Evolutionary conservation across 2,888 invertebrate genomes (phyloP).

Genomic region (Teinopalpus imperialis): DNA sequence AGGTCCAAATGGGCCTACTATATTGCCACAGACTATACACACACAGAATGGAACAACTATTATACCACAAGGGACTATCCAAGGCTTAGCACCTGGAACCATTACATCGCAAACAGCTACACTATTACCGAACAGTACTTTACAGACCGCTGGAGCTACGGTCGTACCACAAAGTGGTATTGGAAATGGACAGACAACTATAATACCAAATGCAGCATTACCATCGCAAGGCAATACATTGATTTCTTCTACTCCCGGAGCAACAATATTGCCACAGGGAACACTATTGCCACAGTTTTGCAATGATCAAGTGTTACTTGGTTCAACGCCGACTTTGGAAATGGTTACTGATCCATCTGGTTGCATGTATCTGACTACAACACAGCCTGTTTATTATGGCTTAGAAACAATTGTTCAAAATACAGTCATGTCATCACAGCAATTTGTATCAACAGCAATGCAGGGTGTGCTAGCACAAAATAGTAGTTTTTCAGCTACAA

Average conservation of each 20-base stretch:
- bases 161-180: slow-evolving; percentile 76
- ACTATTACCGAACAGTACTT: slow-evolving; percentile 61
- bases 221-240: slow-evolving; percentile 78
- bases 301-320: slow-evolving; percentile 83
- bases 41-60: slow-evolving; percentile 83
- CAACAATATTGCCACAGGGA: slow-evolving; percentile 83
- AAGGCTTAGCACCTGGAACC: slow-evolving; percentile 64
- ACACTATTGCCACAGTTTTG: slow-evolving; percentile 78
- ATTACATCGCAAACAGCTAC: slow-evolving; percentile 67
- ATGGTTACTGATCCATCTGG: slow-evolving; percentile 84
- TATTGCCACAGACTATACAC: slow-evolving; percentile 82
- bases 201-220: slow-evolving; percentile 71
- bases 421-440: slow-evolving; percentile 94
- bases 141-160: slow-evolving; percentile 65
- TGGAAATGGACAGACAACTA: slow-evolving; percentile 72
- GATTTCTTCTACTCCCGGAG: slow-evolving; percentile 78
- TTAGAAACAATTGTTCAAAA: slow-evolving; percentile 93
- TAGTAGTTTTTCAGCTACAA: slow-evolving; percentile 92
- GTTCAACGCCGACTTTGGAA: slow-evolving; percentile 83
- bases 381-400: slow-evolving; percentile 91
- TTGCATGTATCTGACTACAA: slow-evolving; percentile 83
- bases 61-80: slow-evolving; percentile 81
- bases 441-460: slow-evolving; percentile 91
- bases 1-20: slow-evolving; percentile 81
- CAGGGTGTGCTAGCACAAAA: slow-evolving; percentile 90